Base-by-base conservation (phyloP, 92 coral and sea anemone species). In the Heliopora coerulea region DNA sequence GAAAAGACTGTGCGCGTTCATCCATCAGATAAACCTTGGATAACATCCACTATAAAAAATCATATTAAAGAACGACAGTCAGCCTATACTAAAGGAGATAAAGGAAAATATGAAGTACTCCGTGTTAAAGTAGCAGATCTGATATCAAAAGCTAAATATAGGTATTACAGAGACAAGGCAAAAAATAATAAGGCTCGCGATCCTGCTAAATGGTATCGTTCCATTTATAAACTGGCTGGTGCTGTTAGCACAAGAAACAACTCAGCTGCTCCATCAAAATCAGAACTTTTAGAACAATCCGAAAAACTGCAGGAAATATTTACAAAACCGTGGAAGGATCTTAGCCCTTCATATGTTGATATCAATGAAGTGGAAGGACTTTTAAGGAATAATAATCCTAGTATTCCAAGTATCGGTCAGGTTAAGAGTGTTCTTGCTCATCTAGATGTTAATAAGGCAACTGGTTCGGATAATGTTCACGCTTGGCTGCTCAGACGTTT, bases 401-500 rank as follows among this genome's bases (percentile, higher is more conserved):
- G 29, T 2, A 64, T 18, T 28, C 83, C 70, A n/a, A 21, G 40
- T 68, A 56, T 79, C n/a, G 79, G 70, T 11, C 83, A 50, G 32
- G 46, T 79, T 50, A 69, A 79, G 24, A 26, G 1, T 12, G 41
- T 3, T 23, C 83, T 79, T 24, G 68, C 68, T 37, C 48, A 42
- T 27, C 1, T 57, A 10, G 68, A 68, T 56, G 30, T 59, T 19
- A 68, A 50, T 28, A 79, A 79, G 46, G 79, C 83, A 37, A 79
- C 83, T 8, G 83, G 79, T 19, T 56, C 37, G 3, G 67, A 72
- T 49, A 17, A 14, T 8, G 44, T 79, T 35, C 79, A 65, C 7
- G 80, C 85, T 15, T 72, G 85, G 74, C 15, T 48, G 25, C 73
- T 80, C 19, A 70, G 70, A 56, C 50, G 57, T 27, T 70, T 40